phyloP scores from a whole-genome alignment of 2,113 vertebrate species.

The Phylloscopus trochilus region DNA sequence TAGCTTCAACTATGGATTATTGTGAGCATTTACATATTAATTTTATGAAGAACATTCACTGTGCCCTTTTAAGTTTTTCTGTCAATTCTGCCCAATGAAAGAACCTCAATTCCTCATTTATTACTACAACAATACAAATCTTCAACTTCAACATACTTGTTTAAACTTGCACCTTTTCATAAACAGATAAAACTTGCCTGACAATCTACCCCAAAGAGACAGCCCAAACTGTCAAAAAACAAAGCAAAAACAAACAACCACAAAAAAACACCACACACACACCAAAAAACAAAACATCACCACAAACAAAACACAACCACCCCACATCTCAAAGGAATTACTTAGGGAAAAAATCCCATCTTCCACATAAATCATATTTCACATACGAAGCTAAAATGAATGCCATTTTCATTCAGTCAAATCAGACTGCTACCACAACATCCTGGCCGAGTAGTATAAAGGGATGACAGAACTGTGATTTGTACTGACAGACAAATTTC shows the following conservation, averaged over 20 bases:
- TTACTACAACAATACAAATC: background rate
- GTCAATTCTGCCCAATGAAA: background rate
- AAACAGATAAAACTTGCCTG: background rate
- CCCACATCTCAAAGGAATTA: background rate
- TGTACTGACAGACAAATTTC: background rate
- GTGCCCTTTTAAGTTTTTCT: background rate
- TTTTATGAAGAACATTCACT: background rate
- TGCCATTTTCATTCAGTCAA: background rate
- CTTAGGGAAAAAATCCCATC: background rate
- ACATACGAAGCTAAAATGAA: background rate
- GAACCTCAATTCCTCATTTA: background rate
- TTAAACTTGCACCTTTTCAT: background rate
- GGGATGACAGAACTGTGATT: background rate
- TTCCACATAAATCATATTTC: rapidly evolving
- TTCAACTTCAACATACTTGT: background rate
- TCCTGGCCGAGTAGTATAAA: background rate
- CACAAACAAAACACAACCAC: too few relatives aligned
- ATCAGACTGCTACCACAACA: background rate
- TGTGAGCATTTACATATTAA: background rate
- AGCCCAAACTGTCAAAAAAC: background rate
- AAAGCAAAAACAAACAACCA: background rate
- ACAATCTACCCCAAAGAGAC: background rate
- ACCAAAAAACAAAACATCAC: background rate
- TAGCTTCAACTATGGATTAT: background rate
- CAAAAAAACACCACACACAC: background rate